Evolutionary conservation across 2,797 vertebrate species (phyloP).

Genomic region (Nannoperca obscura): DNA sequence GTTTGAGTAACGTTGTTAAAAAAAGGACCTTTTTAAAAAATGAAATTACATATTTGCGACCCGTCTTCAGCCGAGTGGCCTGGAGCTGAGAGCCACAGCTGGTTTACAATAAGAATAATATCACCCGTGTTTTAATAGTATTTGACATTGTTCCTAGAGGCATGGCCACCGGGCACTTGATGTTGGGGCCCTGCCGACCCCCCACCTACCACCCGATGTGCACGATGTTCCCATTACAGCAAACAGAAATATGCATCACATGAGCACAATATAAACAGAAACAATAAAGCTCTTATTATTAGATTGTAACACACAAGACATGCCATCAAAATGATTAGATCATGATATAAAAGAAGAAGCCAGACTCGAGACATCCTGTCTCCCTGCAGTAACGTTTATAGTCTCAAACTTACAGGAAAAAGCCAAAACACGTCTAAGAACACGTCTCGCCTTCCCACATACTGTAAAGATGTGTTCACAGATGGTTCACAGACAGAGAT

Average conservation of each 20-base stretch:
- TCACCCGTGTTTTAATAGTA: too few species aligned
- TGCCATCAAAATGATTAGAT: not conserved
- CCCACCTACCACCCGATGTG: too few species aligned
- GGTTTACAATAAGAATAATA: too few species aligned
- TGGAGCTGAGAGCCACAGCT: not conserved
- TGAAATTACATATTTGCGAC: not conserved
- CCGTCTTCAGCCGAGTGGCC: not conserved
- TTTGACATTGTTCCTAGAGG: not conserved
- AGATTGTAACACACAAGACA: too few species aligned
- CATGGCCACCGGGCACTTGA: not conserved
- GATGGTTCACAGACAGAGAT: constrained; percentile 5
- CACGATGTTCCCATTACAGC: too few species aligned
- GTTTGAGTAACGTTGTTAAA: not conserved
- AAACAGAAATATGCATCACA: too few species aligned
- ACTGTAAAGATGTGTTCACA: not conserved
- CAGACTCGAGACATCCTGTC: not conserved
- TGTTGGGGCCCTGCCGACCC: too few species aligned
- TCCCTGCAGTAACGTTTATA: not conserved
- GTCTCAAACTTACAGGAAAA: not conserved
- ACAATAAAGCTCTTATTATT: too few species aligned
- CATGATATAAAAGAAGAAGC: not conserved
- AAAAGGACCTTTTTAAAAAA: not conserved
- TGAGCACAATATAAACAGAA: too few species aligned
- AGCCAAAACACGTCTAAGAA: not conserved
- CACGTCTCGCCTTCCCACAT: not conserved